Evolutionary conservation across 2,888 invertebrate species (phyloP), one percentile per base, ranked within the genome.

Genomic region (Cepaea hortensis): DNA sequence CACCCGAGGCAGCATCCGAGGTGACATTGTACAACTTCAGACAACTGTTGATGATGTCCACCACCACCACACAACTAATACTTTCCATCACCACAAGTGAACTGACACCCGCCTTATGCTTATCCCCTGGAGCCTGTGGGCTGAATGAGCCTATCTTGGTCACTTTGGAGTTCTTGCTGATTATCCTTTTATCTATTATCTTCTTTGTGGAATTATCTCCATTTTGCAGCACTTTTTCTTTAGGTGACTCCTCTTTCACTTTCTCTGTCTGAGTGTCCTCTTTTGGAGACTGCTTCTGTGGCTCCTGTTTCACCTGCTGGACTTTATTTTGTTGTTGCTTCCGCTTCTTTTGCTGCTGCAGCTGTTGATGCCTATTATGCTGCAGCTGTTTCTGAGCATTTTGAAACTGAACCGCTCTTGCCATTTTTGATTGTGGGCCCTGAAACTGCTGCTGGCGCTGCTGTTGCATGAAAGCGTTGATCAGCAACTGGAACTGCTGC

Each of bases 31-130:
- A 86, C 65, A 86, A 46, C 72, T 86, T 86, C 23, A 86, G 79
- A 72, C 86, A 86, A 61, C 83, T 72, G 50, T 86, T 86, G 72
- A 86, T 82, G 55, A 86, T 86, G 62, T 86, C 86, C 20, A 83
- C 83, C 62, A 86, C 48, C 13, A 86, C 79, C 13, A 86, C 46
- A 79, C 83, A 83, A 13, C 79, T 50, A 23, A 83, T 70, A 23
- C 79, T 1, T 20, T 86, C 86, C 77, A 86, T 65, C 23, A 86
- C 86, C 20, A 86, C 86, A 35, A 86, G 62, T 50, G 86, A 82
- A 48, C 86, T 86, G 7, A 86, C 68, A 46, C 86, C 83, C 35
- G 86, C 83, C 48, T 62, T 76, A 46, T 72, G 86, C n/a, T 68
- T 81, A 48, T 86, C 86, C 23, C 86, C 82, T 7, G 20, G 86